Percentiles rank a stretch among this genome's conserved stretches.
phyloP scores from a whole-genome alignment of 2,113 vertebrate species.

The Sapayoa aenigma region DNA sequence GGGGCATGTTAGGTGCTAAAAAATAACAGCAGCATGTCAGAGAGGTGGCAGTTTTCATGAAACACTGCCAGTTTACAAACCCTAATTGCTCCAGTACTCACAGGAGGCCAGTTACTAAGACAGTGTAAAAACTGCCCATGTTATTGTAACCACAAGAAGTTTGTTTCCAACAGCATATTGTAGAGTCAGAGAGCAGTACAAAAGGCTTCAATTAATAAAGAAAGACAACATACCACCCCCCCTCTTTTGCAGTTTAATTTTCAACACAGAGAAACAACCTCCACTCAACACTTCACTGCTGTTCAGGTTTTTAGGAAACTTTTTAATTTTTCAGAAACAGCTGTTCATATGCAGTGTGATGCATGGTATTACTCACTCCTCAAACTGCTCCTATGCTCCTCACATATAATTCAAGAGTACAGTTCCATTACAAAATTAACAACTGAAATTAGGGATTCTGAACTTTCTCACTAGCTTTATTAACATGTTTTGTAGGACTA shows the following conservation, averaged over 20 bases:
- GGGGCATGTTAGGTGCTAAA: neutral
- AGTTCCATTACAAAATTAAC: neutral
- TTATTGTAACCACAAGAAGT: fast-evolving
- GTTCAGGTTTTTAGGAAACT: neutral
- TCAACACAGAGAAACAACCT: neutral
- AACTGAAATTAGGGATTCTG: neutral
- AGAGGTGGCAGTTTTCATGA: neutral
- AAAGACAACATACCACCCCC: neutral
- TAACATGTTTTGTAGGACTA: neutral
- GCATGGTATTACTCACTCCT: neutral
- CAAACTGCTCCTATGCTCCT: neutral
- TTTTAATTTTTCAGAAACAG: neutral
- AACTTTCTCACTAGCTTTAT: neutral
- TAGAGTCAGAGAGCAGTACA: neutral
- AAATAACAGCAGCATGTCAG: neutral
- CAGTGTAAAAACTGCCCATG: neutral
- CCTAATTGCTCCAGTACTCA: neutral
- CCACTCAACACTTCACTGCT: neutral
- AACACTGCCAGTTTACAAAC: neutral
- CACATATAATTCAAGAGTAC: neutral
- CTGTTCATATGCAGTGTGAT: neutral
- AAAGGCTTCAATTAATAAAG: neutral
- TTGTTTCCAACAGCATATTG: neutral
- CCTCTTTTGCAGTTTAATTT: neutral
- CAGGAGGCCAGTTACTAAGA: neutral